Percentiles rank a stretch among this genome's conserved stretches.
phyloP scores from a whole-genome alignment of 2,888 invertebrate genomes.

The Ormyrus nitidulus region DNA sequence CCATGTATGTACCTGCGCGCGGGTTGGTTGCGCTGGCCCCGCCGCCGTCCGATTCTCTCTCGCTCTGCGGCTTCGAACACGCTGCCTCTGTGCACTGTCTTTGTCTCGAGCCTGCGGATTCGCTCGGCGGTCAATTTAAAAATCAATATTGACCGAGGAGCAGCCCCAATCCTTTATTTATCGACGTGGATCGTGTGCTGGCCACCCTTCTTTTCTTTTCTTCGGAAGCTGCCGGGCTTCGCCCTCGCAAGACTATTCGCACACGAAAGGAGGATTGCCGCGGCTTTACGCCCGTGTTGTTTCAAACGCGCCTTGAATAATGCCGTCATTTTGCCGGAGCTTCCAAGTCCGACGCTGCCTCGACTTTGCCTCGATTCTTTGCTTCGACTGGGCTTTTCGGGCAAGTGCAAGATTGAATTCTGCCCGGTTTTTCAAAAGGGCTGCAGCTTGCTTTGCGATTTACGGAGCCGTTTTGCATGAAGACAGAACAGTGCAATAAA shows the following conservation, averaged over 20 bases:
- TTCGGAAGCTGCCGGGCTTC: not conserved
- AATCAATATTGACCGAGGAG: conserved; percentile 74
- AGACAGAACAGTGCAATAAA: not conserved
- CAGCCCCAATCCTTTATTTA: conserved; percentile 57
- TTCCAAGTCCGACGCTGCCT: conserved; percentile 40
- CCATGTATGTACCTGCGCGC: conserved; percentile 45
- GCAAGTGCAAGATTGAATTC: not conserved
- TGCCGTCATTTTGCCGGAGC: conserved; percentile 71
- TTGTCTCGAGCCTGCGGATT: conserved; percentile 65
- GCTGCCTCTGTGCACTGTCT: not conserved
- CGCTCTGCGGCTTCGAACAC: not conserved
- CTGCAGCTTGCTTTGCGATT: too few relatives aligned
- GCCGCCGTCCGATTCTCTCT: conserved; percentile 3
- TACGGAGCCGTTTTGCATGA: not conserved
- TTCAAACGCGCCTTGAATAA: conserved; percentile 73
- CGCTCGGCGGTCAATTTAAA: conserved; percentile 74
- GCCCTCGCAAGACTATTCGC: not conserved
- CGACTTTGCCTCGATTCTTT: conserved; percentile 38
- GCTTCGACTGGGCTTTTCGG: conserved; percentile 10
- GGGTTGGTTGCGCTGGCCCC: conserved; percentile 12
- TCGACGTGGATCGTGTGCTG: conserved; percentile 60
- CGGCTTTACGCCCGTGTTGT: conserved; percentile 66
- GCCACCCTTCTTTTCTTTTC: conserved; percentile 8
- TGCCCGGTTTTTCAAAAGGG: not conserved
- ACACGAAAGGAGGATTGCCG: conserved; percentile 47